Percentiles rank a stretch among this genome's conserved stretches.
These are phyloP conservation scores for Dyspetes luteomarginatus DNA, from an alignment of 2,888 invertebrate species.

Conservation along the genomic window DNA sequence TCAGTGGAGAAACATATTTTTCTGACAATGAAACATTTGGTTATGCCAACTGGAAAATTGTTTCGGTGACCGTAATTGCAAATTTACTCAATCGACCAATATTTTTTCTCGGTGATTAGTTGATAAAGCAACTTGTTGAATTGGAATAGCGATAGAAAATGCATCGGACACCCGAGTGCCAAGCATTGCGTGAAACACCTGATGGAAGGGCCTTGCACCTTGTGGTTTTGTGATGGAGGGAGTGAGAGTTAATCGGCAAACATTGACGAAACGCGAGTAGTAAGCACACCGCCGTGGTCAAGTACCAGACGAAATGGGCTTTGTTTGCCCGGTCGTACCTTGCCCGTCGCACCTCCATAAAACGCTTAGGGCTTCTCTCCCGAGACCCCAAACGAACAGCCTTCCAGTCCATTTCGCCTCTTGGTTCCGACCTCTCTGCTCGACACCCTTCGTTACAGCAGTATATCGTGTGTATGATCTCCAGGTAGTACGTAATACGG, in stretches of 20 bases:
- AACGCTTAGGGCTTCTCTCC: constrained; percentile 68
- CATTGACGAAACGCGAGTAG: constrained; percentile 77
- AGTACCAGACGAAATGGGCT: constrained; percentile 71
- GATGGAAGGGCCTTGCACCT: constrained; percentile 8
- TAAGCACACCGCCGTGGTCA: constrained; percentile 61
- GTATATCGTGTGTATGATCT: constrained; percentile 53
- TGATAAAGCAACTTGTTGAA: neutral
- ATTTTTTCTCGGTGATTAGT: too few species aligned
- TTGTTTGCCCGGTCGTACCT: constrained; percentile 77
- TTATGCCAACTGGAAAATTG: too few species aligned
- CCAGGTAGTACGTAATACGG: constrained; percentile 64
- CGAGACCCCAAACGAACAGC: constrained; percentile 69
- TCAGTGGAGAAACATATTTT: too few species aligned
- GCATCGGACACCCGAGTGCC: neutral
- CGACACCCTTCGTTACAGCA: constrained; percentile 32
- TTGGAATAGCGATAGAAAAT: neutral
- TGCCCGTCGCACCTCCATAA: constrained; percentile 66
- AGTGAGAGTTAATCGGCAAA: constrained; percentile 77
- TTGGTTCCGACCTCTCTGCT: constrained; percentile 34
- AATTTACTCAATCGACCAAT: too few species aligned
- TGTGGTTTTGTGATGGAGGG: neutral
- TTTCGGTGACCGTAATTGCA: too few species aligned
- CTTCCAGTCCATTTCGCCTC: constrained; percentile 77
- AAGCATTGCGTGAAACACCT: neutral
- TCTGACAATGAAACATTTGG: too few species aligned